Conservation (phyloP, 2,797 vertebrate species). For the Zenarchopterus dispar region DNA sequence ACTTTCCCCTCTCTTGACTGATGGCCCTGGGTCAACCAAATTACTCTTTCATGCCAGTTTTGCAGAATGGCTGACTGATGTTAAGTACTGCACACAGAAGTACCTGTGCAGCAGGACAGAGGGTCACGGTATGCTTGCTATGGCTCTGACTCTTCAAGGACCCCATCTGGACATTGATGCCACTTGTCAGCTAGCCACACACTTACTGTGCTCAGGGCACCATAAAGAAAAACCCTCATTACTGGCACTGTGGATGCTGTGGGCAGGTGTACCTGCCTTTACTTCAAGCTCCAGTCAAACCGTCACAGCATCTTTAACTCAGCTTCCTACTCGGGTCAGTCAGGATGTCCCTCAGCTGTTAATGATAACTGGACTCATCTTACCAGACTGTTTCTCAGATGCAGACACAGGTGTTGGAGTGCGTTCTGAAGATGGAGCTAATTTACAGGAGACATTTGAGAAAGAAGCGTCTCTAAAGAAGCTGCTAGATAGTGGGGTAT, state of each 20-base stretch:
- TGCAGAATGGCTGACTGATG: slow-evolving; percentile 87
- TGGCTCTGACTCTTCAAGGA: slow-evolving; percentile 78
- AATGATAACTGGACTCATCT: slow-evolving; percentile 74
- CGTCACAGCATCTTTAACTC: slow-evolving; percentile 20
- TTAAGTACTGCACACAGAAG: slow-evolving; percentile 88
- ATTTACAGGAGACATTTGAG: slow-evolving; percentile 61
- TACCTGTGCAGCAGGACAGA: slow-evolving; percentile 83
- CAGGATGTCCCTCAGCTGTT: slow-evolving; percentile 81
- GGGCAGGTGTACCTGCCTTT: slow-evolving; percentile 77
- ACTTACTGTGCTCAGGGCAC: slow-evolving; percentile 80
- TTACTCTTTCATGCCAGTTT: slow-evolving; percentile 87
- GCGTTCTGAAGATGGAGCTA: slow-evolving; percentile 52
- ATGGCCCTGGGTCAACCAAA: slow-evolving; percentile 69
- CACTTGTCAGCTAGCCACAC: slow-evolving; percentile 77
- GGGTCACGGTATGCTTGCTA: slow-evolving; percentile 85
- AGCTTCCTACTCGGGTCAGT: slow-evolving; percentile 69
- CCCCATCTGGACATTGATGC: slow-evolving; percentile 67
- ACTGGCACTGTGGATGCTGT: slow-evolving; percentile 86
- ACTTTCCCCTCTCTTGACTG: slow-evolving; percentile 74
- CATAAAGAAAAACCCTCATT: slow-evolving; percentile 76
- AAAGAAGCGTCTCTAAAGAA: slow-evolving; percentile 71
- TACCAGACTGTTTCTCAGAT: slow-evolving; percentile 50
- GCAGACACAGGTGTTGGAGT: slow-evolving; percentile 45
- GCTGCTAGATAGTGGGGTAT: slow-evolving; percentile 74
- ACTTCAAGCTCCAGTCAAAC: slow-evolving; percentile 17